Base-by-base conservation (phyloP, 2,113 vertebrate genomes). In the Nothocercus nigrocapillus region DNA sequence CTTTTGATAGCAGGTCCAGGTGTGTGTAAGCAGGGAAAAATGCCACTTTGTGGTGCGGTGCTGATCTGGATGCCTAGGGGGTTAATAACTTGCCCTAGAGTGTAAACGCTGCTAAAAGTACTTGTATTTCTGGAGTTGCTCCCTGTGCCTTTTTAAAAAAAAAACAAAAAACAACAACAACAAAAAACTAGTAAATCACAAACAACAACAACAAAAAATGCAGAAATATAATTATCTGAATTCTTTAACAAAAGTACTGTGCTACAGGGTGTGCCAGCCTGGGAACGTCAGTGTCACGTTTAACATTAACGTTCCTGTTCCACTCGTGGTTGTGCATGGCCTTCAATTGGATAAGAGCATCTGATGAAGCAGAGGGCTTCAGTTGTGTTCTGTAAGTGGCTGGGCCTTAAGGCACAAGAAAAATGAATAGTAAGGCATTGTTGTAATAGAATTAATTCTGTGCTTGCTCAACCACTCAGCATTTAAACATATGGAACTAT, bases 401-500 rank as follows among this genome's bases (percentile, higher is more conserved):
- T 61, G 78, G 54, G 66, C 93, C 93, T 95, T 82, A 82, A 93
- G 93, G 90, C 94, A 76, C 34, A 62, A 88, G 62, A 87, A 84
- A 88, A 94, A 81, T 86, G 84, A 89, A 90, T 95, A 86, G 56
- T 62, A 79, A 90, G 38, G 44, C 92, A 90, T 96, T 96, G 90
- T 95, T 96, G 62, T 87, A 47, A 87, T 82, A 47, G 73, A 93
- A 94, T 95, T 96, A 78, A 88, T 93, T 94, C 90, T 82, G 85
- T 93, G 80, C 83, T 96, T 93, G 88, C 85, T 96, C 85, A 94
- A 93, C 70, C 42, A 44, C 72, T 89, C 79, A 40, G 17, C 80
- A 75, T 93, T 94, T 90, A 84, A 94, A 86, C 94, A 96, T 94
- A 95, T 91, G 94, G 90, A 93, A 94, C 82, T 95, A 82, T 92